These are phyloP conservation scores for Leucoptera coffeella DNA, from an alignment of 2,888 invertebrate genomes.

Conservation along the genomic window DNA sequence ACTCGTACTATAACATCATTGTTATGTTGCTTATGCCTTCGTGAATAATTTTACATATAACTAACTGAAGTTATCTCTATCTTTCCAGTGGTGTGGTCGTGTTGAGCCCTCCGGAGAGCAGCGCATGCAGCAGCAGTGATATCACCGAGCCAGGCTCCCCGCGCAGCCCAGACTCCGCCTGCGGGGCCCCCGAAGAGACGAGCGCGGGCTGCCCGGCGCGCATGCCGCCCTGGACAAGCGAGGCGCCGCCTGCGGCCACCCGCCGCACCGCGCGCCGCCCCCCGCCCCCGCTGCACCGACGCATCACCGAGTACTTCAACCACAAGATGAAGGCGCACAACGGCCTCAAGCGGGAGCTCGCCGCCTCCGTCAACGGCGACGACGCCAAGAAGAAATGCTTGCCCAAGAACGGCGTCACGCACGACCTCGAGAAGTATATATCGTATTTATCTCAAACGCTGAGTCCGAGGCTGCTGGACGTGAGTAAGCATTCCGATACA, in stretches of 20 bases:
- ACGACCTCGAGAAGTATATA: conserved; percentile 44
- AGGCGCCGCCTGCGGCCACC: conserved; percentile 37
- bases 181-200: conserved; percentile 56
- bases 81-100: conserved; percentile 77
- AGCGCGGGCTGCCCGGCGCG: conserved; percentile 28
- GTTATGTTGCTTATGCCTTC: too few species aligned
- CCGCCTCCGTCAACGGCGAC: conserved; percentile 13
- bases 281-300: conserved; percentile 38
- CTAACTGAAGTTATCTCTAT: conserved; percentile 12
- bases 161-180: conserved; percentile 61
- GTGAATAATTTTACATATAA: conserved; percentile 1
- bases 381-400: conserved; percentile 41
- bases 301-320: conserved; percentile 81
- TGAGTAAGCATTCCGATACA: conserved; percentile 24
- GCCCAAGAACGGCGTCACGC: conserved; percentile 36
- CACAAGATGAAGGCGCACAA: conserved; percentile 72
- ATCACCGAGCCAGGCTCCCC: conserved; percentile 84
- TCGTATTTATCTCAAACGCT: conserved; percentile 43
- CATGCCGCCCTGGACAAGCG: conserved; percentile 46
- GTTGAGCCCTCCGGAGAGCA: conserved; percentile 68
- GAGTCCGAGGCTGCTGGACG: conserved; percentile 38
- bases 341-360: conserved; percentile 37
- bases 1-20: background rate
- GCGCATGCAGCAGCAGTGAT: conserved; percentile 67
- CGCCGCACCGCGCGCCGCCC: conserved; percentile 9